Evolutionary conservation across 2,888 invertebrate species (phyloP), one percentile per base, ranked within the genome.

Genomic region (Morpho deidamia): DNA sequence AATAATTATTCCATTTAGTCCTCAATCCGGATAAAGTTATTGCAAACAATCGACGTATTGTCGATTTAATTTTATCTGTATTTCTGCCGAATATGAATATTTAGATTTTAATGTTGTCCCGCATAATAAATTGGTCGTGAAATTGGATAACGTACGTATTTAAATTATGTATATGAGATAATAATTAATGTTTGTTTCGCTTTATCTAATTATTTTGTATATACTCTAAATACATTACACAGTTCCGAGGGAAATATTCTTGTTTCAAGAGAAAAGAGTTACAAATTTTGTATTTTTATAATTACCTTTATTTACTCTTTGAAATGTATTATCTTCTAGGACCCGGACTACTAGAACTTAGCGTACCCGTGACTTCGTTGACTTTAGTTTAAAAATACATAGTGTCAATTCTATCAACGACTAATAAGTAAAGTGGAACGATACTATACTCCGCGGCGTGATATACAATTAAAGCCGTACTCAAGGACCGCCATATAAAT

Each of bases 1-100:
- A 56, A 38, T 33, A 58, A 53, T 56, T 52, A 41, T 41, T 54
- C 49, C 55, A 51, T 55, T 53, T 60, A 62, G 65, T 62, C 67
- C 67, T 66, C 65, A 58, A 61, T 60, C 59, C 60, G 63, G 65
- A 67, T 67, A 67, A 41, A 48, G 66, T 64, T 67, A 60, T 60
- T 52, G 53, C 61, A 60, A 63, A 65, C 63, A 61, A 66, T 58
- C 60, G 56, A 44, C 57, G 49, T 62, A 62, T 60, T 63, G n/a
- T n/a, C n/a, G n/a, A 63, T 61, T 63, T 63, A 59, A 57, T 59
- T 61, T 57, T 47, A 53, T 50, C 43, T 55, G 55, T 42, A 44
- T 51, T 50, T 49, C 51, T 47, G 51, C 51, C 51, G 48, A 57
- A 58, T 51, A 58, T 42, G 51, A 55, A 61, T 56, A 57, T 61